Percentiles rank a stretch among this genome's conserved stretches.
These are phyloP conservation scores for Lamprotornis superbus DNA, from an alignment of 2,113 vertebrate genomes.

Conservation along the genomic window DNA sequence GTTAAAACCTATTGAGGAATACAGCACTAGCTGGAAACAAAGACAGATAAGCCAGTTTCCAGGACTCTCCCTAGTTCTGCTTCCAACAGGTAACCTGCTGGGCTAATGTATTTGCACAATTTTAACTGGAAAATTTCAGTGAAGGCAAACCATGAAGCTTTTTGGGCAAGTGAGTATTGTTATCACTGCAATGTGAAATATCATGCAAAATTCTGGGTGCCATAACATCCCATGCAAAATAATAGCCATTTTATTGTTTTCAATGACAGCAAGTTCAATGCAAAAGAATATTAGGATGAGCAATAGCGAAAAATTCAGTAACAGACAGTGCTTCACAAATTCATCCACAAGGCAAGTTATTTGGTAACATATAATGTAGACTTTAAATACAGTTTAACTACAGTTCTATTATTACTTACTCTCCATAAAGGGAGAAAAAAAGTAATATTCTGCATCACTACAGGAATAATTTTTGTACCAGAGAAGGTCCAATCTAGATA, in stretches of 20 bases:
- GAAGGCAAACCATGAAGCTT: not conserved
- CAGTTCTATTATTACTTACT: not conserved
- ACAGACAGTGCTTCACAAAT: not conserved
- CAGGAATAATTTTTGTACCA: not conserved
- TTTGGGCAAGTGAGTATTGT: not conserved
- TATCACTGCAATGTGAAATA: not conserved
- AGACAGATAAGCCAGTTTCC: not conserved
- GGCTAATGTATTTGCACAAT: not conserved
- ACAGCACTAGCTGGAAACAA: not conserved
- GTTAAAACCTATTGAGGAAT: not conserved
- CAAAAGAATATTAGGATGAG: not conserved
- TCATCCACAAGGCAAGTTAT: not conserved
- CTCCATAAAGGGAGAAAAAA: not conserved
- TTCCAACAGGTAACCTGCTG: not conserved
- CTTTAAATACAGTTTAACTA: not conserved
- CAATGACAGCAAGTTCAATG: not conserved
- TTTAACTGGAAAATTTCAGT: not conserved
- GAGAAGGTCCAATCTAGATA: not conserved
- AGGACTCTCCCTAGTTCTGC: not conserved
- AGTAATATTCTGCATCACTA: not conserved
- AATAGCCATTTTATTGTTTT: not conserved
- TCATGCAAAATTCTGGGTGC: not conserved
- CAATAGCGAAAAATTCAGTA: not conserved
- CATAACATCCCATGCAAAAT: not conserved
- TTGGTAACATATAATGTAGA: not conserved